Evolutionary conservation across 1,140 invertebrate species (phyloP).

Genomic region (Odontomachus brunneus): DNA sequence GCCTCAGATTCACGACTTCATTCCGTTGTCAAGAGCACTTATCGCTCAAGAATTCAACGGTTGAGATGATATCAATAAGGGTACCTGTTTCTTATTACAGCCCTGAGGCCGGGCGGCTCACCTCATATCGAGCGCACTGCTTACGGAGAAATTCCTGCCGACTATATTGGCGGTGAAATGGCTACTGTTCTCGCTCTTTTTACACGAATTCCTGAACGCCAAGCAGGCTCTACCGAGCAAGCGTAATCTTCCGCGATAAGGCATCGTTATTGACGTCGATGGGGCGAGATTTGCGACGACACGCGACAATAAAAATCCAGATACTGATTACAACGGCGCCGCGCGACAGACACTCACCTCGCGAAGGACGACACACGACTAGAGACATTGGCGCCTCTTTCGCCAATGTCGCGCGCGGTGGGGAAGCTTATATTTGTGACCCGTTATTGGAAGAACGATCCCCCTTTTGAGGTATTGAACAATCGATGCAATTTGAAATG

Average conservation of each 20-base stretch:
- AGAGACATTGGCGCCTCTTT: slow-evolving; percentile 34
- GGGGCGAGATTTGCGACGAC: not conserved
- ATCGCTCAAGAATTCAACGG: too few relatives aligned
- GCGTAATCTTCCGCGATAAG: slow-evolving; percentile 77
- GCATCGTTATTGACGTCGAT: slow-evolving; percentile 65
- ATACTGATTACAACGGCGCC: not conserved
- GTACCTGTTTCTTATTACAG: too few relatives aligned
- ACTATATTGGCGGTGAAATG: slow-evolving; percentile 66
- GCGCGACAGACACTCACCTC: slow-evolving; percentile 5
- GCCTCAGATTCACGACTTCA: too few relatives aligned
- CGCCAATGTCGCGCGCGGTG: slow-evolving; percentile 1
- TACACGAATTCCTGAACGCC: slow-evolving; percentile 48
- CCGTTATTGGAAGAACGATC: not conserved
- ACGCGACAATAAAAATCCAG: too few relatives aligned
- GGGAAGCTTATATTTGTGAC: slow-evolving; percentile 59
- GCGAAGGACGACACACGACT: slow-evolving; percentile 70
- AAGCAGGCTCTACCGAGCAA: slow-evolving; percentile 69
- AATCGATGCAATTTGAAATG: slow-evolving; percentile 13
- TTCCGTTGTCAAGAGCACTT: too few relatives aligned
- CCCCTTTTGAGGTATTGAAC: not conserved
- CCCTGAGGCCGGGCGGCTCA: slow-evolving; percentile 64
- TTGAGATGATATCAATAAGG: too few relatives aligned
- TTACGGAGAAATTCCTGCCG: slow-evolving; percentile 77
- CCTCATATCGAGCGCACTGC: slow-evolving; percentile 80
- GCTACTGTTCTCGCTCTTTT: slow-evolving; percentile 65